phyloP scores from a whole-genome alignment of 2,888 invertebrate genomes.

The Pandemis cinnamomeana region DNA sequence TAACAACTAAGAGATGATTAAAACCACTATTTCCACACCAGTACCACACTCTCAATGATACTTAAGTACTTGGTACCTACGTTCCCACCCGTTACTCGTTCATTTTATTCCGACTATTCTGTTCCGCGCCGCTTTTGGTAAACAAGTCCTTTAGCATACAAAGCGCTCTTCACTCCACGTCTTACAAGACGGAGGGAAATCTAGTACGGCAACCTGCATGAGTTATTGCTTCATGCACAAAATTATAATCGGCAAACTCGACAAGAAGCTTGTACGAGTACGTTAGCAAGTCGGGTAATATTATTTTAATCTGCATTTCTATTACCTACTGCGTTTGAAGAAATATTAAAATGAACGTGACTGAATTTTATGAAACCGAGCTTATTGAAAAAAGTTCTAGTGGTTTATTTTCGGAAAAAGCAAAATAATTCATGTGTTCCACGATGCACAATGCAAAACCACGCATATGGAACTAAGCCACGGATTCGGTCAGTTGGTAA shows the following conservation, averaged over 20 bases:
- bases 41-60: not conserved
- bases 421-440: too few species aligned
- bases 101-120: constrained; percentile 17
- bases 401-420: too few species aligned
- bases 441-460: too few species aligned
- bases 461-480: not conserved
- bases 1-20: constrained; percentile 44
- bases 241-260: constrained; percentile 6
- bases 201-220: constrained; percentile 3
- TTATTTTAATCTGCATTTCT: not conserved
- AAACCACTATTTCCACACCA: constrained; percentile 10
- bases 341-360: too few species aligned
- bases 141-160: constrained; percentile 27
- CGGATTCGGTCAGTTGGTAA: not conserved
- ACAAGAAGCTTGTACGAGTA: not conserved
- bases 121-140: constrained; percentile 6
- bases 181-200: constrained; percentile 12
- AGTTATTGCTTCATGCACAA: constrained; percentile 18
- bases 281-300: not conserved
- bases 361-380: not conserved
- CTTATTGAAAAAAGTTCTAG: too few species aligned
- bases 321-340: too few species aligned
- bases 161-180: constrained; percentile 7
- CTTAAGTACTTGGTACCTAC: not conserved
- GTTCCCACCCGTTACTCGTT: not conserved